Conservation (phyloP, 2,113 vertebrate species). For the Lutjanus erythropterus region DNA sequence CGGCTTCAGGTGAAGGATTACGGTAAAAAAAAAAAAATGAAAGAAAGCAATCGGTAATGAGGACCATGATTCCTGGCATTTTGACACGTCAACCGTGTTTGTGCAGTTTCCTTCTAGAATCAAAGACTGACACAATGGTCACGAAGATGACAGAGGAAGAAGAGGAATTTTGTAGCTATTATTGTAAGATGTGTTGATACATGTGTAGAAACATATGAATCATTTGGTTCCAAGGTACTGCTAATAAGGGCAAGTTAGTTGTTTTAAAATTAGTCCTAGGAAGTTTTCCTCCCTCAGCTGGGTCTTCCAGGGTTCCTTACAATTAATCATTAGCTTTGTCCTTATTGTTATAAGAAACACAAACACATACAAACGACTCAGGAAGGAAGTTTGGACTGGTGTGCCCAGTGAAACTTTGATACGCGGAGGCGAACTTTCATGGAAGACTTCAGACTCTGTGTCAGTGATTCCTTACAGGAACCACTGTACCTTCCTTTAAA, state of each 20-base stretch:
- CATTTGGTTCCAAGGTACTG: background rate
- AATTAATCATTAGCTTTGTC: background rate
- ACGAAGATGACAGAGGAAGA: background rate
- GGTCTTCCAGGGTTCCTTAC: background rate
- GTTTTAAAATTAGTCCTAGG: background rate
- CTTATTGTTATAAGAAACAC: background rate
- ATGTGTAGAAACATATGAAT: background rate
- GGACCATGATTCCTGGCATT: too few relatives aligned
- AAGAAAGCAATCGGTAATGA: too few relatives aligned
- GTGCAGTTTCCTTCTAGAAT: too few relatives aligned
- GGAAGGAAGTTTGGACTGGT: background rate
- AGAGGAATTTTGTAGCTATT: background rate
- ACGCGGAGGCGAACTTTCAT: background rate
- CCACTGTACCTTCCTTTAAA: background rate
- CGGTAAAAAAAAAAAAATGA: too few relatives aligned
- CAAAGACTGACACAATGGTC: background rate
- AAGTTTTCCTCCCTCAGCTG: background rate
- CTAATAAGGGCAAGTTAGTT: background rate
- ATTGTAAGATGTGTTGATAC: background rate
- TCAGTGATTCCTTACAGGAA: constrained; percentile 8
- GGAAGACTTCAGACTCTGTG: background rate
- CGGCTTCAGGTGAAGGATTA: too few relatives aligned
- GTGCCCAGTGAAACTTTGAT: background rate
- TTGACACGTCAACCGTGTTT: too few relatives aligned
- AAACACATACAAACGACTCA: constrained; percentile 14